Percentiles rank a stretch among this genome's conserved stretches.
phyloP scores from a whole-genome alignment of 2,113 vertebrate species.

The Chloebia gouldiae region DNA sequence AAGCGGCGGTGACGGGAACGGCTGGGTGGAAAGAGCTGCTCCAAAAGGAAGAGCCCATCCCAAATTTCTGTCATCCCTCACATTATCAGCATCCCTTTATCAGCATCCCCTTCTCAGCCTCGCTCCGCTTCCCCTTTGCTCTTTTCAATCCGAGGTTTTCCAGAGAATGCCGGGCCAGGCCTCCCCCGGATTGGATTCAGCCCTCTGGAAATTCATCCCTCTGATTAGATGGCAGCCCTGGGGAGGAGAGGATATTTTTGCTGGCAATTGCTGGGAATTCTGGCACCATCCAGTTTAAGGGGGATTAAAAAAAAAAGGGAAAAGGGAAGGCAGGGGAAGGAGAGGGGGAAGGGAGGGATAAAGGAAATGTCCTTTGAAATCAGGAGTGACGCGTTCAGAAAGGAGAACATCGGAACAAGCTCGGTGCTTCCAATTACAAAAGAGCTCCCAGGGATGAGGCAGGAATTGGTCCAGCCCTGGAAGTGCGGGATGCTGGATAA shows the following conservation, averaged over 20 bases:
- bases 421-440: background rate
- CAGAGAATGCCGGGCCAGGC: background rate
- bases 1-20: background rate
- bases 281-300: background rate
- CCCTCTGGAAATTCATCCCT: constrained; percentile 44
- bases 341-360: background rate
- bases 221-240: constrained; percentile 50
- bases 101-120: background rate
- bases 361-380: constrained; percentile 61
- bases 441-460: background rate
- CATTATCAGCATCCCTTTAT: background rate
- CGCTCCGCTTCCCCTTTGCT: background rate
- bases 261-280: background rate
- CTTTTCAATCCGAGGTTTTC: background rate
- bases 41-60: background rate
- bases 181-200: constrained; percentile 22
- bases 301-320: background rate
- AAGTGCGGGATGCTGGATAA: background rate
- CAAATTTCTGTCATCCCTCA: background rate
- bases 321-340: background rate
- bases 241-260: background rate
- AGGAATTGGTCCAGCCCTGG: background rate
- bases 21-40: background rate
- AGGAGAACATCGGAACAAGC: background rate
- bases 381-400: constrained; percentile 7